Evolutionary conservation across 2,888 invertebrate species (phyloP), one percentile per base, ranked within the genome.

Genomic region (Crematogaster levior): DNA sequence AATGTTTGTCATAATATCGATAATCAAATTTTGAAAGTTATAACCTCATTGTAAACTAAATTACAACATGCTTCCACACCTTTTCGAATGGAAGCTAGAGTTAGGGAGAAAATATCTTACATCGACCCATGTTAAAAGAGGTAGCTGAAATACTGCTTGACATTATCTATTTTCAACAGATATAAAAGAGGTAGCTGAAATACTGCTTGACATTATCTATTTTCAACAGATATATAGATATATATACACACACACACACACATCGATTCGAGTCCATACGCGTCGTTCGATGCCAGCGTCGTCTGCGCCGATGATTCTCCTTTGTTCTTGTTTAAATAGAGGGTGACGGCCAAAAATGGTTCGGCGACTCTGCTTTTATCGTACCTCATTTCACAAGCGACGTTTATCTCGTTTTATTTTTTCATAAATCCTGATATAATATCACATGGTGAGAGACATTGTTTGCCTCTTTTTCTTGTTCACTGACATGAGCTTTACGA

Each of bases 281-380:
- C 60, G 68, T 81, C 30, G 34, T 66, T 75, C 46, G 34, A 60
- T 77, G 21, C 10, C 46, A 70, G 34, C 51, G 65, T 24, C 65
- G 63, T 63, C 58, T 56, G 43, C 66, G 65, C 30, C 65, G 34
- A 56, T 58, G 73, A 51, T 82, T 48, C 58, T 80, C 65, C 63
- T 83, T 85, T 88, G 82, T 85, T 53, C 43, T 21, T 56, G 51
- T 58, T 43, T 72, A 58, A 68, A 51, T 61, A 60, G 56, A 80
- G 61, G 82, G 68, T 61, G 68, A 60, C 48, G 30, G 6, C 68
- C 58, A 61, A 82, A 82, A 82, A 79, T 51, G 79, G 18, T 60
- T 30, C 15, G 10, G 24, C 65, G 37, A 18, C 37, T 61, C 40
- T 34, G 40, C 72, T 15, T 53, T 66, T 53, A 58, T n/a, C 10